These are phyloP conservation scores for Actias luna DNA, from an alignment of 2,888 invertebrate species.

Conservation along the genomic window DNA sequence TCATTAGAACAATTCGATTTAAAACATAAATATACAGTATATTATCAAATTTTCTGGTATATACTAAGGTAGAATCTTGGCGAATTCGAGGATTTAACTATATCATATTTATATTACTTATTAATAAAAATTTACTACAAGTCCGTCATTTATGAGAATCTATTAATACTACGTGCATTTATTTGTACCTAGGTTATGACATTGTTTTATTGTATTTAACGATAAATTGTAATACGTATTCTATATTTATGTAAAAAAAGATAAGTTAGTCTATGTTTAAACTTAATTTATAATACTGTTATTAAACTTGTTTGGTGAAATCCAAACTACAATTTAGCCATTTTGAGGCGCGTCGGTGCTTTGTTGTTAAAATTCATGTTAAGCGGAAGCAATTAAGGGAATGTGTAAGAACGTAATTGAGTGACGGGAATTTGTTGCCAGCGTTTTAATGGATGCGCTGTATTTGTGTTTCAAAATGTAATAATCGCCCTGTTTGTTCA, in stretches of 20 bases:
- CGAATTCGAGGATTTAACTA: not conserved
- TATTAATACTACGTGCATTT: too few species aligned
- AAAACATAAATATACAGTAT: not conserved
- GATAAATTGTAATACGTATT: not conserved
- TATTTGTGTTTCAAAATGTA: conserved; percentile 70
- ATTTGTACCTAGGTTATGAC: too few species aligned
- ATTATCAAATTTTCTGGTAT: not conserved
- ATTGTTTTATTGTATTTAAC: not conserved
- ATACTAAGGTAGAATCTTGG: not conserved
- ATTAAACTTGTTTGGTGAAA: conserved; percentile 31
- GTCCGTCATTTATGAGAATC: too few species aligned
- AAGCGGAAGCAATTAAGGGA: conserved; percentile 75
- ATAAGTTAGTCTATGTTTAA: not conserved
- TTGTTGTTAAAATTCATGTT: conserved; percentile 75
- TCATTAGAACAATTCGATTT: not conserved
- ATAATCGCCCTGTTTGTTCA: conserved; percentile 46
- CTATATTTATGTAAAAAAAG: not conserved
- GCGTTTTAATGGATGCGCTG: conserved; percentile 63
- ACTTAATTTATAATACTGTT: not conserved
- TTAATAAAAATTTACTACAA: too few species aligned
- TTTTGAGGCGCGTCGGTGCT: conserved; percentile 64
- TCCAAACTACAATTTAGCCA: conserved; percentile 69
- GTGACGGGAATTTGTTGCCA: conserved; percentile 71
- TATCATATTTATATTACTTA: too few species aligned
- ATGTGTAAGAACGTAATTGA: conserved; percentile 75